Evolutionary conservation across 2,888 invertebrate species (phyloP), one percentile per base, ranked within the genome.

Genomic region (Synanthedon andrenaeformis): DNA sequence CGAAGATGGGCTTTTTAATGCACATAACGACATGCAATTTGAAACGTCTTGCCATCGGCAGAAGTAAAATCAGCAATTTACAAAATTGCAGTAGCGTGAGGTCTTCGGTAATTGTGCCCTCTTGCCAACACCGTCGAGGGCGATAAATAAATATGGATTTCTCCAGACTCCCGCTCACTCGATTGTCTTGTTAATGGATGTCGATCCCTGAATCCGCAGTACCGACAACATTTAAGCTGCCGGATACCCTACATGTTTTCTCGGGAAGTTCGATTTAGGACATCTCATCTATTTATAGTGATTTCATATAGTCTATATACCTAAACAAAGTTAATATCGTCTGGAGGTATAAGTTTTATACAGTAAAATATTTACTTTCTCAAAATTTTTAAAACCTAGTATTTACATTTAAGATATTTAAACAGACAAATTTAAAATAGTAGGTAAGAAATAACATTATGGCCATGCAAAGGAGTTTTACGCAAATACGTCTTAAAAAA

Each of bases 51-150:
- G 79, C 82, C 78, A 66, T 69, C 67, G 79, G 77, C 76, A 67
- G 59, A 73, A 79, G 75, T 77, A 77, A 81, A 76, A 80, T 81
- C 73, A 64, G 79, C 81, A 80, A 85, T 84, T 85, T 83, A 68
- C 66, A 58, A 84, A 78, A 86, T 86, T 83, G 81, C 82, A 77
- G 76, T 73, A 68, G 75, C 80, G 72, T 70, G 74, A 70, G 75
- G 73, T 63, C 70, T 64, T 54, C 59, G 55, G 76, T 82, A 83
- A 83, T 84, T 82, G 79, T 73, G 70, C 74, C 76, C 76, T 74
- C 74, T 75, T 65, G 70, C 69, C 65, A 62, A 66, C 67, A 67
- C 62, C 62, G 71, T 70, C 67, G 74, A 77, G 72, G 73, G 73
- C 73, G 70, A 79, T 79, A 80, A 82, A 79, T 82, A 83, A 80